phyloP scores from a whole-genome alignment of 2,797 vertebrate species.

The Myiotriccus ornatus region DNA sequence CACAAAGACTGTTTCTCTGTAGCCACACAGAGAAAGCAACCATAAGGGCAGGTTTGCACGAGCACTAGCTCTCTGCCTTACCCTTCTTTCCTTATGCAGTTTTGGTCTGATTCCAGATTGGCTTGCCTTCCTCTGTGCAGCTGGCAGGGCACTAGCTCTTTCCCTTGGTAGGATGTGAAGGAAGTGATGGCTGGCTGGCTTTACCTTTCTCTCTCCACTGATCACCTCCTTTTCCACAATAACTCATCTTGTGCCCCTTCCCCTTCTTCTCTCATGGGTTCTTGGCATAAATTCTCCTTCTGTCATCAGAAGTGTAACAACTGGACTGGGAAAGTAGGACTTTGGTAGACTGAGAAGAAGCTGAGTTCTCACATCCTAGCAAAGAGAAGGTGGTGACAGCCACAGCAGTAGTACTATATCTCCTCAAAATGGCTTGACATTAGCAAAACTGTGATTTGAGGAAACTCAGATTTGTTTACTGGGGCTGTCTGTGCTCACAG shows the following conservation, averaged over 20 bases:
- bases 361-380: not conserved
- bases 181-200: not conserved
- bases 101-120: not conserved
- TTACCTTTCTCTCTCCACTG: not conserved
- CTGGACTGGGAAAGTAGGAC: not conserved
- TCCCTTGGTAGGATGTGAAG: not conserved
- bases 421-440: not conserved
- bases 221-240: not conserved
- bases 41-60: not conserved
- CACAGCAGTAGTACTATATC: not conserved
- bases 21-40: not conserved
- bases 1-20: not conserved
- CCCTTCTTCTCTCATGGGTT: not conserved
- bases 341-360: not conserved
- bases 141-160: not conserved
- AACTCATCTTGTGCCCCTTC: not conserved
- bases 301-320: not conserved
- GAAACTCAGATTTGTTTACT: not conserved
- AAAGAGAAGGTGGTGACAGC: not conserved
- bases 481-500: not conserved
- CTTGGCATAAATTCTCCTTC: not conserved
- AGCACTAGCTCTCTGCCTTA: not conserved
- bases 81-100: not conserved
- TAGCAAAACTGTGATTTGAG: not conserved
- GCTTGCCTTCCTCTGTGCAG: not conserved